Conservation (phyloP, 2,113 vertebrate species). For the Ivindomyrus marchei region DNA sequence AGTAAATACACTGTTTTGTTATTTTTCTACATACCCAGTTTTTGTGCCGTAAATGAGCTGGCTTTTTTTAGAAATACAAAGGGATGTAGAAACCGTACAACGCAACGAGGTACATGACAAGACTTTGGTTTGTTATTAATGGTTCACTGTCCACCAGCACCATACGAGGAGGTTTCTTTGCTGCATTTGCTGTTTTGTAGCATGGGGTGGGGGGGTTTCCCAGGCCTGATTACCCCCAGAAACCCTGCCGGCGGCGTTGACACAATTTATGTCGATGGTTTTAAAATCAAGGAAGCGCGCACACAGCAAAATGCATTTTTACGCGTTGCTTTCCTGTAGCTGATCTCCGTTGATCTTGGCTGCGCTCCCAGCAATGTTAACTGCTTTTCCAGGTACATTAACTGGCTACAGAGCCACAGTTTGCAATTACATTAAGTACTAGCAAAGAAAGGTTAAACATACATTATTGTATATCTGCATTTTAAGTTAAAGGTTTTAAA, state of each 20-base stretch:
- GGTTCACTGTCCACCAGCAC: background rate
- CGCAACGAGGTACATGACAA: background rate
- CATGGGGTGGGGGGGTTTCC: background rate
- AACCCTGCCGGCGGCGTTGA: background rate
- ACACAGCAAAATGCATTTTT: background rate
- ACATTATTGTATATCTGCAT: background rate
- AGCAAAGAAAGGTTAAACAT: background rate
- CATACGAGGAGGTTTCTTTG: background rate
- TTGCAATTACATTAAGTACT: background rate
- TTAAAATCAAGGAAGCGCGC: background rate
- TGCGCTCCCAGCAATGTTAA: background rate
- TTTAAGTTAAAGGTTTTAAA: background rate
- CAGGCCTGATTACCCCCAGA: background rate
- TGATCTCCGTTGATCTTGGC: background rate
- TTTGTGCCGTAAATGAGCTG: background rate
- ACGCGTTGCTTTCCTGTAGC: background rate
- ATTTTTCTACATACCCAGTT: background rate
- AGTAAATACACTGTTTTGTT: background rate
- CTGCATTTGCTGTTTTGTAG: background rate
- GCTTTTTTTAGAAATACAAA: background rate
- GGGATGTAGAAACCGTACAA: background rate
- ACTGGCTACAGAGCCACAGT: background rate
- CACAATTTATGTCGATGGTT: background rate
- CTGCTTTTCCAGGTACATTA: background rate
- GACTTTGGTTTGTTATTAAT: background rate